Evolutionary conservation across 2,113 vertebrate species (phyloP), one percentile per base, ranked within the genome.

Genomic region (Donacobius atricapilla): DNA sequence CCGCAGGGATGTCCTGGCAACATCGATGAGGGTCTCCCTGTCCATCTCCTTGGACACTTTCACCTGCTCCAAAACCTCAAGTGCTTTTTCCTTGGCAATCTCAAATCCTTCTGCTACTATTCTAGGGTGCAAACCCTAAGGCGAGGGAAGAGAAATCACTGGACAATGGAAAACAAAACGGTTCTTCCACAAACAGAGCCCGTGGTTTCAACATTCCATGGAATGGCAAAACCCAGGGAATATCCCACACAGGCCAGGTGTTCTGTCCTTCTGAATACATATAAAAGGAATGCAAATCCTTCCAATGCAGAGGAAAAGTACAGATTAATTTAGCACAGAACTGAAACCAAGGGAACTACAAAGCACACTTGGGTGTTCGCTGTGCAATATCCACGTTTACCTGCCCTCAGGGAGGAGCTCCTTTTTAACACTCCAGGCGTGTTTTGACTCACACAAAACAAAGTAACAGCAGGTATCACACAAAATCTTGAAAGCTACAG

Each of bases 71-170:
- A 99, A 95, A 86, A 99, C 97, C 89, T 99, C 97, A 70, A 99
- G 97, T 11, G 99, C 98, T 87, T 99, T 99, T 15, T 98, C 98
- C 92, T 99, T 99, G 7, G 99, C 99, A 18, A 98, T 98, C 96
- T 99, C 99, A 97, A 99, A 99, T 44, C 99, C 99, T 97, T 99
- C 99, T 5, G 99, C 98, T 33, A 99, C 97, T 93, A 99, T 99
- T 96, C 99, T 98, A 61, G 99, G 99, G 95, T 99, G 99, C 93
- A 99, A 98, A 48, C 99, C 99, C 99, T 99, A 72, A 61, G 9
- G 40, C 60, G 83, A 90, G 63, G 16, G 10, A 40, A 90, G 54
- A 81, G 12, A 60, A 50, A 60, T 28, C 4, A 11, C 30, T 31
- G 69, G 7, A 7, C 8, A 64, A 5, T 0, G 33, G 25, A 63